Evolutionary conservation across 2,797 vertebrate genomes (phyloP), one percentile per base, ranked within the genome.

Genomic region (Manis javanica): DNA sequence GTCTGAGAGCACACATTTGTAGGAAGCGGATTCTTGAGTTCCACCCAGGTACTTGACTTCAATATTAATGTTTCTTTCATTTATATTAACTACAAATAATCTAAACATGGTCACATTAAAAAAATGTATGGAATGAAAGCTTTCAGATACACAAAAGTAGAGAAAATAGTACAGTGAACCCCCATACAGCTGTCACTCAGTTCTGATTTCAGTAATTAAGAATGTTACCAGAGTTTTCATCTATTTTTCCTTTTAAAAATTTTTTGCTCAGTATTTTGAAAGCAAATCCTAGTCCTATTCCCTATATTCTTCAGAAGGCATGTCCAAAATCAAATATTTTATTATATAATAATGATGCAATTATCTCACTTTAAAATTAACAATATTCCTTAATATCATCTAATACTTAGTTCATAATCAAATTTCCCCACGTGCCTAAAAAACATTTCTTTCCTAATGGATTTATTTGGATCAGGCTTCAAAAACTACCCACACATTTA

Each of bases 341-440:
- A 69, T n/a, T 89, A 63, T 42, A 88, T 51, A 69, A 83, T 26
- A 68, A 81, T 6, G 74, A 92, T 37, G 55, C 26, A 29, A 82
- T 75, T 85, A 55, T 49, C 9, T 64, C 10, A 74, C 23, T 85
- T 95, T 79, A 94, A 85, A 91, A 79, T 82, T 18, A 94, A 95
- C 63, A 79, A 51, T 81, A 69, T 71, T 77, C 61, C 14, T 79
- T 42, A 5, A 37, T 78, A 61, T 66, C 49, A 72, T n/a, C 37
- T 87, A 66, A 78, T 63, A 86, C 31, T 29, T 86, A 69, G 31
- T 14, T 29, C 34, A 86, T 90, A 82, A 95, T 86, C 37, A 57
- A 75, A 86, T 92, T 85, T 82, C 49, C 26, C 53, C 24, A 63
- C 37, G 34, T 53, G 39, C 31, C 39, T 79, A 72, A 59, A 92